These are phyloP conservation scores for Dreissena rostriformis DNA, from an alignment of 1,140 invertebrate genomes.

Conservation along the genomic window DNA sequence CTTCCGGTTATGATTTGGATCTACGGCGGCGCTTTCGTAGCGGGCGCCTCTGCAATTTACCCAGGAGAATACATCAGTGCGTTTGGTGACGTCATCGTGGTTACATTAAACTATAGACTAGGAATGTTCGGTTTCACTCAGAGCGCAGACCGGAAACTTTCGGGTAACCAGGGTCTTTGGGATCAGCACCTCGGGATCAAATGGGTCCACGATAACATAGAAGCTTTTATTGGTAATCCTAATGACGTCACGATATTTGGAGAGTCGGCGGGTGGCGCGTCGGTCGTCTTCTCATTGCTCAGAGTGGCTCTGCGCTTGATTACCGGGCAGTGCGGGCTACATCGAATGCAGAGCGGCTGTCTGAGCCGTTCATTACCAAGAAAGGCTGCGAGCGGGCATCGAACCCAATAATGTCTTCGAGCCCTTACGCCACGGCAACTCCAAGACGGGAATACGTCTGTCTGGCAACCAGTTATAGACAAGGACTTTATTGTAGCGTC, in stretches of 20 bases:
- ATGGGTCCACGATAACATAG: constrained; percentile 88
- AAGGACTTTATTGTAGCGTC: constrained; percentile 37
- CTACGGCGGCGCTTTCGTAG: constrained; percentile 96
- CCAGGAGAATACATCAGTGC: constrained; percentile 90
- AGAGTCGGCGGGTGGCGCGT: constrained; percentile 82
- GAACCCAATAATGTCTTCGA: not conserved
- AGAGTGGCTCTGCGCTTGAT: constrained; percentile 59
- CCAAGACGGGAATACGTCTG: not conserved
- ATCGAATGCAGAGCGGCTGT: not conserved
- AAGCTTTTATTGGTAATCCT: constrained; percentile 87
- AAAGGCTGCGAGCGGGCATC: constrained; percentile 1
- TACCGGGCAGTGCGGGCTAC: not conserved
- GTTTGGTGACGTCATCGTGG: constrained; percentile 90
- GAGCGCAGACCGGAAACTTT: constrained; percentile 81
- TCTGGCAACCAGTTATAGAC: constrained; percentile 29
- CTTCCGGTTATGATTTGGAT: constrained; percentile 95
- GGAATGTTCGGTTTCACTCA: constrained; percentile 87
- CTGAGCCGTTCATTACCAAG: not conserved
- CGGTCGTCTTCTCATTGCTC: constrained; percentile 55
- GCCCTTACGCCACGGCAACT: not conserved
- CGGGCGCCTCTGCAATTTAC: constrained; percentile 94
- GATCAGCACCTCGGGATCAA: constrained; percentile 88
- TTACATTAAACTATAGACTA: constrained; percentile 88
- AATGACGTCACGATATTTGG: constrained; percentile 87
- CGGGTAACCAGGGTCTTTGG: constrained; percentile 75